phyloP scores from a whole-genome alignment of 2,797 vertebrate genomes.

The Chaunax sp. region DNA sequence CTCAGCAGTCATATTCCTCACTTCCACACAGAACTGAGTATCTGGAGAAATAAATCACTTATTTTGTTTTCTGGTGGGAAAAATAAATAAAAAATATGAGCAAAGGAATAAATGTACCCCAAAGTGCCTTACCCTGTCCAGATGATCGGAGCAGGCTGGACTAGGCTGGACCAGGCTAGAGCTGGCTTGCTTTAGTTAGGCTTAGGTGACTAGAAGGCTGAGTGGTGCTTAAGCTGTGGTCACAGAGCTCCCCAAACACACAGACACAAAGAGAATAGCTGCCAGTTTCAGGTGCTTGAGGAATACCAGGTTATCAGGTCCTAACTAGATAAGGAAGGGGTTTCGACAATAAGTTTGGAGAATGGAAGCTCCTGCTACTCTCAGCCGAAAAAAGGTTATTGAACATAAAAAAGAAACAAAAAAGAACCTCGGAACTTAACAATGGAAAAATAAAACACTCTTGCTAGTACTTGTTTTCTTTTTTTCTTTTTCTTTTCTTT shows the following conservation, averaged over 20 bases:
- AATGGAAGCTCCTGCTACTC: slow-evolving; percentile 82
- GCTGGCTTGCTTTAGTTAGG: slow-evolving; percentile 82
- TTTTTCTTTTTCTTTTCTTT: too few species aligned
- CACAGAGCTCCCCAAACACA: slow-evolving; percentile 83
- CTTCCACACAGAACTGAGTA: slow-evolving; percentile 85
- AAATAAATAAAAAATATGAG: background rate
- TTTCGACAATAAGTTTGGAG: slow-evolving; percentile 71
- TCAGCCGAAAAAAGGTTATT: slow-evolving; percentile 72
- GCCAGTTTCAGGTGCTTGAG: slow-evolving; percentile 84
- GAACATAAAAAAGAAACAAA: slow-evolving; percentile 74
- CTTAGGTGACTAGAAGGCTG: slow-evolving; percentile 86
- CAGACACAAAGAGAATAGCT: slow-evolving; percentile 83
- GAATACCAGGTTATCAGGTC: slow-evolving; percentile 80
- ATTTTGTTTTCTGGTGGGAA: background rate
- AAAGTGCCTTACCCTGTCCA: slow-evolving; percentile 86
- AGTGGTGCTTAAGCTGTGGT: slow-evolving; percentile 83
- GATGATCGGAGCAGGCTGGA: slow-evolving; percentile 87
- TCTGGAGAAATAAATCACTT: slow-evolving; percentile 50
- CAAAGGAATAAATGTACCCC: background rate
- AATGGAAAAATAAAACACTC: slow-evolving; percentile 75
- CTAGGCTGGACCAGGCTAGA: slow-evolving; percentile 81
- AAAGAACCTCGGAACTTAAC: slow-evolving; percentile 72
- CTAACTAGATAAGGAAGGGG: slow-evolving; percentile 72
- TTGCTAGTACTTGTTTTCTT: slow-evolving; percentile 64
- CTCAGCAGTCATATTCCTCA: slow-evolving; percentile 94